Evolutionary conservation across 1,140 invertebrate genomes (phyloP), one percentile per base, ranked within the genome.

Genomic region (Trachymyrmex septentrionalis): DNA sequence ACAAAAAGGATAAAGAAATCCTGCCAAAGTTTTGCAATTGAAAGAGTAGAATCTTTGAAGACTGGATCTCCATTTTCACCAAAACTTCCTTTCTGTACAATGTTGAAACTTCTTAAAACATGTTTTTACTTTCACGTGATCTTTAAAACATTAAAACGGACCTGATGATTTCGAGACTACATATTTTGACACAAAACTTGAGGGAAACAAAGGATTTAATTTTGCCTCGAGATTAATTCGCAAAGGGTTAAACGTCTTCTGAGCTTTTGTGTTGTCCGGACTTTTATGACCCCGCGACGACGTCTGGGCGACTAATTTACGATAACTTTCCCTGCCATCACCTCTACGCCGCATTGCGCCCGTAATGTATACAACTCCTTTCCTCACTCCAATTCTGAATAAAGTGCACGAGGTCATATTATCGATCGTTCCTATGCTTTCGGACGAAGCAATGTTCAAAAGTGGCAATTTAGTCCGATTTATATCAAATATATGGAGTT

Each of bases 331-430:
- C 57, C 59, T 34, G n/a, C 61, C 14, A 21, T 53, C 78, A 82
- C 19, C 21, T 85, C 34, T 50, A 27, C 73, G 72, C 59, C 76
- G 87, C 84, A 89, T 86, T 88, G 87, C 87, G 88, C 57, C 0
- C 53, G 57, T 48, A 48, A 86, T 61, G 21, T 88, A 67, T 71
- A 77, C 55, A 48, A 59, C 53, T 75, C 59, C 59, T 78, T 85
- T 85, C 50, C 53, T 64, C n/a, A 57, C n/a, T 34, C 27, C 63
- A 34, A 24, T 72, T 14, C 2, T 16, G 48, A 85, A 85, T 76
- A 85, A 86, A 80, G 53, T 66, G 53, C 21, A 85, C 38, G 48
- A 75, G 24, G 57, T 73, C 67, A 57, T 75, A 55, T 63, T 75
- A 84, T 85, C 57, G 67, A 84, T 77, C 57, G 48, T 77, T 77